phyloP scores from a whole-genome alignment of 1,140 invertebrate species.

The Rhyacophila brunnea region DNA sequence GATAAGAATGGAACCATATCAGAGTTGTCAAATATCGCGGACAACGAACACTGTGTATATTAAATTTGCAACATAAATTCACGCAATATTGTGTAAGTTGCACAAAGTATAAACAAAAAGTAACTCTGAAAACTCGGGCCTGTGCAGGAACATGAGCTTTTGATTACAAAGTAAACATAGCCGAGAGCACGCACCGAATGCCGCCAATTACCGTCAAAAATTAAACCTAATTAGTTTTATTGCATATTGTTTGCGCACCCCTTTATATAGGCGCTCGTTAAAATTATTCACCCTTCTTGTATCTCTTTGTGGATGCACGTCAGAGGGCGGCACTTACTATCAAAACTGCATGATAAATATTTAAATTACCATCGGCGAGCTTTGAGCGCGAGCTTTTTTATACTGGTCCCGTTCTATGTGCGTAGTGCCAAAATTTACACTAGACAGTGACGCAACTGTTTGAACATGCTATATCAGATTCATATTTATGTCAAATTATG shows the following conservation, averaged over 20 bases:
- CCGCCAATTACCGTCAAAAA: constrained; percentile 35
- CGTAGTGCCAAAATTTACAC: not conserved
- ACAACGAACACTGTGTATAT: no score
- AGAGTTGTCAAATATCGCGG: no score
- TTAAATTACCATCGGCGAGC: constrained; percentile 32
- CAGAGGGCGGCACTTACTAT: constrained; percentile 26
- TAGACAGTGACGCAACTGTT: no score
- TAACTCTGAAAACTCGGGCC: not conserved
- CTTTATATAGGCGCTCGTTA: constrained; percentile 31
- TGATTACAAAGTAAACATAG: constrained; percentile 28
- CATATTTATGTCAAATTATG: no score
- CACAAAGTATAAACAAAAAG: not conserved
- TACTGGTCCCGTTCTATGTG: not conserved
- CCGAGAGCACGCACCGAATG: constrained; percentile 10
- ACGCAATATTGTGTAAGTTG: no score
- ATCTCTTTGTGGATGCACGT: constrained; percentile 28
- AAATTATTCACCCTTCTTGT: constrained; percentile 28
- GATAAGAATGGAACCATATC: no score
- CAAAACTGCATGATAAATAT: constrained; percentile 36
- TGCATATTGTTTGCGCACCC: constrained; percentile 33
- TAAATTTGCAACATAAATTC: no score
- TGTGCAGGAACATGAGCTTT: constrained; percentile 7
- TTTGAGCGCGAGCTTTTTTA: constrained; percentile 5
- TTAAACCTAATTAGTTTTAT: constrained; percentile 37
- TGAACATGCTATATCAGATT: no score